phyloP scores from a whole-genome alignment of 1,140 invertebrate species.

The Venturia canescens region DNA sequence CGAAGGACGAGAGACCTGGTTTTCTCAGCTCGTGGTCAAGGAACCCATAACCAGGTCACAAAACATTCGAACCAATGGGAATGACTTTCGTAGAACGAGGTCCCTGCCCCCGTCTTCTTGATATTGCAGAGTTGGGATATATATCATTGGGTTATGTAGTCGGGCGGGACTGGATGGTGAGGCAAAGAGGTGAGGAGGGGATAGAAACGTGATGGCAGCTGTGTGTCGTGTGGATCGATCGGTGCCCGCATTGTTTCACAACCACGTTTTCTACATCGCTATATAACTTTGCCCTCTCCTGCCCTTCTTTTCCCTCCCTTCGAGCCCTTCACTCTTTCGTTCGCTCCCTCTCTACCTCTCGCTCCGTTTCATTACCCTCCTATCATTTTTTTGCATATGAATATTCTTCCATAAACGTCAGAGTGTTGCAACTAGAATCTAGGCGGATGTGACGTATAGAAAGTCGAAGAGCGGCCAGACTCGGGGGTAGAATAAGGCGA shows the following conservation, averaged over 20 bases:
- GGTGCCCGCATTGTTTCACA: constrained; percentile 62
- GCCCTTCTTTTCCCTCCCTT: neutral
- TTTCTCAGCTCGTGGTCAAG: neutral
- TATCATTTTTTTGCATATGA: neutral
- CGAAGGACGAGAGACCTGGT: neutral
- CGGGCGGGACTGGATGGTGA: neutral
- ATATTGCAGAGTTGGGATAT: constrained; percentile 2
- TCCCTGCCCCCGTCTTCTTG: constrained; percentile 1
- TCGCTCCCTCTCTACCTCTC: neutral
- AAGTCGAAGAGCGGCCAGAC: neutral
- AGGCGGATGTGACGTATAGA: neutral
- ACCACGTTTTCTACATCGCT: constrained; percentile 32
- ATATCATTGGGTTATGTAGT: neutral
- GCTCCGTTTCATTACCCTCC: constrained; percentile 7
- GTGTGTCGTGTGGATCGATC: constrained; percentile 50
- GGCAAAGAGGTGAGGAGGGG: neutral
- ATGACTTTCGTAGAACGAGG: neutral
- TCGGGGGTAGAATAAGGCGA: neutral
- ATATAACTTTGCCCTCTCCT: constrained; percentile 1
- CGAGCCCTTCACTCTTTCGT: neutral
- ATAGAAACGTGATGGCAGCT: constrained; percentile 22
- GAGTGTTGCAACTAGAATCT: neutral
- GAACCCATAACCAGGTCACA: neutral
- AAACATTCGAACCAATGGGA: constrained; percentile 5
- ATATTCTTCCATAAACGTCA: constrained; percentile 1